Base-by-base conservation (phyloP, 2,888 invertebrate genomes). In the Dorcus parallelipipedus region DNA sequence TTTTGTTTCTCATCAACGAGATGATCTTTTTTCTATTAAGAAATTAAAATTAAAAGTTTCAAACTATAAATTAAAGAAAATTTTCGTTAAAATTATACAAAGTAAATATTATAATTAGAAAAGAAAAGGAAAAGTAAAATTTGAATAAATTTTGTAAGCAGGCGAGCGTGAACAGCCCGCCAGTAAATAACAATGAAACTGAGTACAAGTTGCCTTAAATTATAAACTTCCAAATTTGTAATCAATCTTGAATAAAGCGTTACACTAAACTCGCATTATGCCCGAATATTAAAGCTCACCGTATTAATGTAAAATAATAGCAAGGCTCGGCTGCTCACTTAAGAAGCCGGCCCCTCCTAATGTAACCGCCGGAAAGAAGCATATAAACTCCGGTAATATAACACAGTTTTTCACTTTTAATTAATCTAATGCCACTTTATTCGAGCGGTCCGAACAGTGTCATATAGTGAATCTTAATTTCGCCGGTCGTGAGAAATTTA, bases 381-480 rank as follows among this genome's bases (percentile, higher is more conserved):
- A 61, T 59, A 66, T 65, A 64, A 64, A 61, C 64, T 53, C 66
- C 49, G 59, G 69, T 71, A 74, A 75, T 73, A 72, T 70, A 75
- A 76, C 76, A 76, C 74, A 76, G 71, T 76, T 76, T 75, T 74
- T 76, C 75, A 76, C 76, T 77, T 76, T 76, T 77, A 78, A 78
- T 78, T 78, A 77, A 76, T 77, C 76, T 73, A 71, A 75, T 74
- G 72, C 72, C 74, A 73, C 75, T 76, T 76, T 76, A 76, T 74
- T 75, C 73, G 69, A 73, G 72, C 71, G 73, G 72, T 72, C 73
- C 70, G 72, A 75, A 75, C 75, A 76, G 74, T 76, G 75, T 76
- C 77, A 75, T 73, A 75, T 73, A 74, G 75, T 77, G 77, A 76
- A 76, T 77, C 77, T 76, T 76, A 76, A 77, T 77, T 77, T 75